Base-by-base conservation (phyloP, 2,888 invertebrate species). In the Tanypteryx hageni region DNA sequence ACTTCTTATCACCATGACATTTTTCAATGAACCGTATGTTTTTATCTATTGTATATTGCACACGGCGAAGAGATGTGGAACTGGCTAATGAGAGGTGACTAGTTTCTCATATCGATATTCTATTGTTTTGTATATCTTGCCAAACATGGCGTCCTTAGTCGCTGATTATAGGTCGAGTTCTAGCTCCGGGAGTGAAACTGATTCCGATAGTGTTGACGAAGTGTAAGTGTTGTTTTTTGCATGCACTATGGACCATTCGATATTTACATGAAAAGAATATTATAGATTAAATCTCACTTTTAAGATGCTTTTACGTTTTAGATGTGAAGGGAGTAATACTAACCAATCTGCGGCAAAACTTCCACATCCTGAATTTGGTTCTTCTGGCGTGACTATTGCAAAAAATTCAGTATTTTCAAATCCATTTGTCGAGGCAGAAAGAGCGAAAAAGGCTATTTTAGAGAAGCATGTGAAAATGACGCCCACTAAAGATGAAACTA, bases 401-500 rank as follows among this genome's bases (percentile, higher is more conserved):
- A 96, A 96, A 94, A 96, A 96, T 93, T 98, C 98, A 16, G 98
- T 99, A 7, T 98, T 98, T 94, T 97, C 97, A 64, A 99, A 98
- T 96, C 98, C 98, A 13, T 99, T 97, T 94, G 97, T 97, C 56
- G 97, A 97, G 95, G 98, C 97, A 0, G 98, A 98, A 95, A 96
- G 97, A 94, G 98, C 98, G 3, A 98, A 98, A 95, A 97, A 97
- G 93, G 98, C 98, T 18, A 97, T 98, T 92, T 95, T 99, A 84
- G 98, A 99, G 94, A 98, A 98, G 94, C 99, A 99, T 95, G 98
- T 99, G 0, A 98, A 98, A 96, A 98, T 99, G 98, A 98, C 97
- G 94, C 96, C 96, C 16, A 95, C 95, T 93, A 97, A 97, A 94
- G 97, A 97, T 93, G 97, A 97, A 94, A 96, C 97, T n/a, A 96